These are phyloP conservation scores for Setophaga coronata DNA, from an alignment of 2,113 vertebrate genomes.

Conservation along the genomic window DNA sequence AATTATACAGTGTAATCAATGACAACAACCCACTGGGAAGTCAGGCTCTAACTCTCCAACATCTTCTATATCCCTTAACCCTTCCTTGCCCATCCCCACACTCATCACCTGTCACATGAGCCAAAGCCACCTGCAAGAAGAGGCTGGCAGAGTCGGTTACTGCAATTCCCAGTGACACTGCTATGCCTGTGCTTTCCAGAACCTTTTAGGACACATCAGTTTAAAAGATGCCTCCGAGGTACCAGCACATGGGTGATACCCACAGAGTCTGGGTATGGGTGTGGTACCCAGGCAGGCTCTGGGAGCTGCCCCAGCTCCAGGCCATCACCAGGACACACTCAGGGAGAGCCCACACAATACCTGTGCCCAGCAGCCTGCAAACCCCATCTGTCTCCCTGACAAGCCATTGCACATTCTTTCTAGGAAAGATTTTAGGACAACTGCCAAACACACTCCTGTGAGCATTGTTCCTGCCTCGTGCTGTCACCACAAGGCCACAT, in stretches of 20 bases:
- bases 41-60: neutral
- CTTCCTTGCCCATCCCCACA: neutral
- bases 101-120: accelerated
- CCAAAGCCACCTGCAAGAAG: neutral
- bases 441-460: neutral
- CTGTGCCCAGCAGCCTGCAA: neutral
- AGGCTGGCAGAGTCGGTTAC: neutral
- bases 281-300: neutral
- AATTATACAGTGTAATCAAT: neutral
- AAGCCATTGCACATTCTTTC: neutral
- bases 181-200: neutral
- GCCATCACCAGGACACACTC: accelerated
- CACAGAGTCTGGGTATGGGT: neutral
- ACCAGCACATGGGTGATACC: accelerated
- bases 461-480: neutral
- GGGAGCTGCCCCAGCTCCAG: neutral
- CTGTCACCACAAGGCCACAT: neutral
- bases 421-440: slow-evolving; percentile 26
- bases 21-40: neutral
- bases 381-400: neutral
- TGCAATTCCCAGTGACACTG: neutral
- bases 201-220: neutral
- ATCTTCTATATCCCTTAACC: neutral
- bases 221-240: neutral
- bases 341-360: neutral